phyloP scores from a whole-genome alignment of 2,888 invertebrate species.

The Tipula lateralis region DNA sequence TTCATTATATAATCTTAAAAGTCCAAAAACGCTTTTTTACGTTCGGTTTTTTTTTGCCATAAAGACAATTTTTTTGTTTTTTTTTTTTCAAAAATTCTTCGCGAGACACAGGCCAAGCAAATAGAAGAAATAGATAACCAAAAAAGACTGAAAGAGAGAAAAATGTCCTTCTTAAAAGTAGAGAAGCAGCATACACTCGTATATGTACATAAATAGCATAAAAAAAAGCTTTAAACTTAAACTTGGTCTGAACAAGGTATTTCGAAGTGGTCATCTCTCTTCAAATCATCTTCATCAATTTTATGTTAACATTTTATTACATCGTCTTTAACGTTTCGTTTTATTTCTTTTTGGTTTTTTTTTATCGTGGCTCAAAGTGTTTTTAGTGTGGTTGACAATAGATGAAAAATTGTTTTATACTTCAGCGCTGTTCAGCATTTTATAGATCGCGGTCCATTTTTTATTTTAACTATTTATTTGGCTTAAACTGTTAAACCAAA shows the following conservation, averaged over 20 bases:
- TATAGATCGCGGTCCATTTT: too few species aligned
- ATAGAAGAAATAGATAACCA: background rate
- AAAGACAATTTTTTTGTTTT: background rate
- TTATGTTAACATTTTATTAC: background rate
- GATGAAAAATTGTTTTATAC: background rate
- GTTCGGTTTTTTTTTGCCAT: background rate
- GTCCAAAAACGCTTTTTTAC: background rate
- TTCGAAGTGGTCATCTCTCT: background rate
- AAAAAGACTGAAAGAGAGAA: background rate
- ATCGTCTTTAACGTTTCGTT: background rate
- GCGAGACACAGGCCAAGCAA: background rate
- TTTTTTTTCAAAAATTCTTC: background rate
- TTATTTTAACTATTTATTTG: too few species aligned
- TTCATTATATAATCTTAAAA: conserved; percentile 5
- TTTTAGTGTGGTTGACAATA: background rate
- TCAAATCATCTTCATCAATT: background rate
- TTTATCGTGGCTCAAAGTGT: background rate
- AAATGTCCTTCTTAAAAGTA: background rate
- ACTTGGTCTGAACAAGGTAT: background rate
- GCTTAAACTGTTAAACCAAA: too few species aligned
- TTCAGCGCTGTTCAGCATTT: too few species aligned
- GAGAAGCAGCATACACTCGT: background rate
- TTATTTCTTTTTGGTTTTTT: background rate
- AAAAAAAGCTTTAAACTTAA: background rate
- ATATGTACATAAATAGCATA: background rate